Evolutionary conservation across 2,888 invertebrate species (phyloP), one percentile per base, ranked within the genome.

Genomic region (Volucella bombylans): DNA sequence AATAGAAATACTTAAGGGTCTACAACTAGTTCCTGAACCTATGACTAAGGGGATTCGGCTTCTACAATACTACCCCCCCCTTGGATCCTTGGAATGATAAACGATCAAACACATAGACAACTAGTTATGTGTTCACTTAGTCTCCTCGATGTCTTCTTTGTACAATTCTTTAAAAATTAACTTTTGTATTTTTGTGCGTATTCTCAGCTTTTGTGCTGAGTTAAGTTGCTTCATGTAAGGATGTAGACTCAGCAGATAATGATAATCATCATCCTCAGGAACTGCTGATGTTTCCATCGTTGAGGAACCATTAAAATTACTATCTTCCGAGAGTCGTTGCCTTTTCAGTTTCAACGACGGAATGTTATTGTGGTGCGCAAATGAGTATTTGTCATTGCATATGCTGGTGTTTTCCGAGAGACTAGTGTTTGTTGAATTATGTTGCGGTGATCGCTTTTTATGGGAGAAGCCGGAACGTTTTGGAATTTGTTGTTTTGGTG

Each of bases 101-200:
- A 62, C 11, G 14, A 67, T 9, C 4, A 23, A 18, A 6, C 11
- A 23, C 23, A 23, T 23, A 23, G 2, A 47, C 1, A 43, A 18
- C 10, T 12, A 39, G n/a, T 1, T 2, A 55, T 49, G 43, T 4
- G 18, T 73, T 87, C 87, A 91, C 89, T 91, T 91, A 43, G 89
- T 89, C 87, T 91, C 91, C 82, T 91, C 91, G 73, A 91, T 88
- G 87, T 91, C 91, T 86, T 92, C 91, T 87, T 92, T 91, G 87
- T 92, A 92, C 6, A 92, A 88, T 87, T 92, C 92, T 74, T 92
- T 92, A 78, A 92, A 92, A 59, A 92, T 91, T 72, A 92, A 87
- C 86, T 91, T 92, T 87, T 92, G 92, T 87, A 92, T 92, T 89
- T 91, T 91, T 85, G 91, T 92, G 81, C 92, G 90, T 68, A 92